A percentile compares a stretch with the other conserved stretches of the same genome.
Conservation (phyloP, 2,113 vertebrate species). For the Ailuropoda melanoleuca region DNA sequence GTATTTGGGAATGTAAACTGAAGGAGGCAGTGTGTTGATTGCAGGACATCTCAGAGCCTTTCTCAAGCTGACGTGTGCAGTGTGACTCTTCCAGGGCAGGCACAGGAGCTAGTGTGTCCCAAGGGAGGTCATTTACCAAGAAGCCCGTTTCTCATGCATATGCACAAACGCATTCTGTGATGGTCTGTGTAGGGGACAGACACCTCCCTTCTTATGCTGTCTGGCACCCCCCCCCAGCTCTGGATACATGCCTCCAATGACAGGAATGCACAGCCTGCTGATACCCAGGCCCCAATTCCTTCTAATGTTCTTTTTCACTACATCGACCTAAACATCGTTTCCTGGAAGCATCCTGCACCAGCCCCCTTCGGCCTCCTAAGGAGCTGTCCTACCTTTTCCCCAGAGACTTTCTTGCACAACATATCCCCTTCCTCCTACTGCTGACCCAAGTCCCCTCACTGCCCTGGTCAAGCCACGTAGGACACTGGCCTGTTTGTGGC, state of each 20-base stretch:
- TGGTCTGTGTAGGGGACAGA: neutral
- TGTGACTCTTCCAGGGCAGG: fast-evolving
- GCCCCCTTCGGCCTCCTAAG: neutral
- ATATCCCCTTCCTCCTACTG: neutral
- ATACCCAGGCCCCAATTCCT: fast-evolving
- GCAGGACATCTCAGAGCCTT: neutral
- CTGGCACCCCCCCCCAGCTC: neutral
- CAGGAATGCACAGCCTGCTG: neutral
- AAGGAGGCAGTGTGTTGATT: neutral
- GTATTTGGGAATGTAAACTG: neutral
- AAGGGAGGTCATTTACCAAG: neutral
- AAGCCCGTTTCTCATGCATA: neutral
- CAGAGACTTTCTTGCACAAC: neutral
- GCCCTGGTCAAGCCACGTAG: neutral
- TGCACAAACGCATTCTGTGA: fast-evolving
- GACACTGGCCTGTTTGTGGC: neutral
- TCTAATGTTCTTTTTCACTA: too few relatives aligned
- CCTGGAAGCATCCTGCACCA: neutral
- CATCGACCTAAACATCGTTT: neutral
- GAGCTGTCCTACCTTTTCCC: too few relatives aligned
- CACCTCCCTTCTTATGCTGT: fast-evolving
- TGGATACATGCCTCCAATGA: neutral
- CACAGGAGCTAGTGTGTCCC: neutral
- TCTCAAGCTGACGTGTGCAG: too few relatives aligned
- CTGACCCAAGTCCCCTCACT: neutral